Base-by-base conservation (phyloP, 2,113 vertebrate genomes). In the Gadus macrocephalus region DNA sequence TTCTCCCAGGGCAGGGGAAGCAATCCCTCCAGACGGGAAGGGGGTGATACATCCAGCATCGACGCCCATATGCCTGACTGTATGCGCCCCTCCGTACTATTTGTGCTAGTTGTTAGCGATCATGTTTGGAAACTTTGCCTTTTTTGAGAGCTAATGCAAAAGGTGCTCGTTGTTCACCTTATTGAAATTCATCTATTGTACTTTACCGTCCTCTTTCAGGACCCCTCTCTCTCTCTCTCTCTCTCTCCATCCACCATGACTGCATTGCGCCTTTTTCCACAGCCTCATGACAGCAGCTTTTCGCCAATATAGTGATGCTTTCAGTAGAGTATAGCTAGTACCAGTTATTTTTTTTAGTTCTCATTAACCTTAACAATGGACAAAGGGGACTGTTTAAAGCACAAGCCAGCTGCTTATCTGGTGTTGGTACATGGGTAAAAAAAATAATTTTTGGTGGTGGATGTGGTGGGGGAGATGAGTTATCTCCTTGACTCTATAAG, bases 241-340 rank as follows among this genome's bases (percentile, higher is more conserved):
- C 91, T 89, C 79, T 81, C 79, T 79, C 86, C 92, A 92, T 93
- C 91, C 90, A 93, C 89, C 94, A 91, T 94, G 89, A 91, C 86
- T 86, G 93, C 94, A 92, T 93, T 89, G 95, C 94, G 93, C 93
- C 90, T 91, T 92, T 91, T 91, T 92, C 93, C 93, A 93, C 94
- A 90, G 92, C 93, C 95, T 95, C 84, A 93, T 95, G 95, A 96
- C 95, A 94, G 95, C 95, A 95, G 96, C 96, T 96, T 97, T 93
- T 93, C 93, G 95, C 95, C 96, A 93, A 94, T 96, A 95, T 96
- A 96, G 95, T 96, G 93, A 96, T 89, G 96, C 96, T 99, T 95
- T 96, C 89, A 91, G 95, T 98, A 97, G 95, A 95, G 92, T 96
- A 92, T 97, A 96, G 95, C 91, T 98, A 95, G 95, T 95, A 93